Evolutionary conservation across 2,888 invertebrate genomes (phyloP).

Genomic region (Nemoura dubitans): DNA sequence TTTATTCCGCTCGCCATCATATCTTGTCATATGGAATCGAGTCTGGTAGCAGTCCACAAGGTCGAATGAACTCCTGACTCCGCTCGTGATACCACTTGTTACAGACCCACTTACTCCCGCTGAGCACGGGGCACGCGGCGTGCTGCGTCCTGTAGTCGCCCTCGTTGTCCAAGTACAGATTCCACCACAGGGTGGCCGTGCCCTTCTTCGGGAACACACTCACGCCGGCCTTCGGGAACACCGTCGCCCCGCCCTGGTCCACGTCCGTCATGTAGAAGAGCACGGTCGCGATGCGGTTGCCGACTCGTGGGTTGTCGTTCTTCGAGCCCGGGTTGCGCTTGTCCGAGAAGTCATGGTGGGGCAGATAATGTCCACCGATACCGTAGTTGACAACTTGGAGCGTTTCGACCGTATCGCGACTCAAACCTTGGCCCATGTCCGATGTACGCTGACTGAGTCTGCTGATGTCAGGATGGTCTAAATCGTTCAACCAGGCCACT

Average conservation of each 20-base stretch:
- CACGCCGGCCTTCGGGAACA: conserved; percentile 66
- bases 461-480: conserved; percentile 61
- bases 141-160: conserved; percentile 67
- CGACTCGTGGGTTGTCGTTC: not conserved
- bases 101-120: conserved; percentile 67
- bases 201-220: conserved; percentile 66
- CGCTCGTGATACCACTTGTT: conserved; percentile 36
- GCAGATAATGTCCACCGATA: conserved; percentile 69
- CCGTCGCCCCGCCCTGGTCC: conserved; percentile 68
- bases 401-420: conserved; percentile 67
- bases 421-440: conserved; percentile 56
- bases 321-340: not conserved
- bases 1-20: not conserved
- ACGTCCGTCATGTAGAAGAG: conserved; percentile 66
- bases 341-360: conserved; percentile 62
- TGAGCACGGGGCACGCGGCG: conserved; percentile 68
- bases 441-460: conserved; percentile 60
- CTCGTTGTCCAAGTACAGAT: conserved; percentile 64
- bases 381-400: conserved; percentile 70
- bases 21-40: not conserved
- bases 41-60: not conserved
- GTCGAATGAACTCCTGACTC: conserved; percentile 57
- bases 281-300: conserved; percentile 52
- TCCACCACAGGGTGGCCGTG: conserved; percentile 68
- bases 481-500: conserved; percentile 62